A percentile compares a stretch with the other conserved stretches of the same genome.
phyloP scores from a whole-genome alignment of 2,113 vertebrate species.

The Amazona vittata region DNA sequence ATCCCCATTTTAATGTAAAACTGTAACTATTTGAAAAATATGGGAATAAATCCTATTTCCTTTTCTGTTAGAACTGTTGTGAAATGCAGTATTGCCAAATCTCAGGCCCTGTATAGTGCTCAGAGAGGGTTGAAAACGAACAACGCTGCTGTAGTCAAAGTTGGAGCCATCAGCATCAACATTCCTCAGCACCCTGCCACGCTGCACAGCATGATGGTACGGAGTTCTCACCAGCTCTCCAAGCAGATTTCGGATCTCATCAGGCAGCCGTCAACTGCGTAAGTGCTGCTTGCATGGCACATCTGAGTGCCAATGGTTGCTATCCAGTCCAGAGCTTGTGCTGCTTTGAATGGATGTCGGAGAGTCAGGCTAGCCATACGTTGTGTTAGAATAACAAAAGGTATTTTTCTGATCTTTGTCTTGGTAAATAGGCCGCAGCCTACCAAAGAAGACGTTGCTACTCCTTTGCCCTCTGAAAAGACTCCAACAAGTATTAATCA shows the following conservation, averaged over 20 bases:
- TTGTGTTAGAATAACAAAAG: not conserved
- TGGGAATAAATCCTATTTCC: not conserved
- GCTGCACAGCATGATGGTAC: slow-evolving; percentile 98
- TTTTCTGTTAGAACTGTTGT: slow-evolving; percentile 90
- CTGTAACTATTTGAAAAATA: fast-evolving
- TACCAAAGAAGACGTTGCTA: slow-evolving; percentile 88
- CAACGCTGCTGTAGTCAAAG: slow-evolving; percentile 94
- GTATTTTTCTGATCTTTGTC: not conserved
- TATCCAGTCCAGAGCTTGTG: too few relatives aligned
- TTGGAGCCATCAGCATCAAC: slow-evolving; percentile 96
- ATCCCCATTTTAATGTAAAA: not conserved
- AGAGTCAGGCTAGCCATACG: not conserved
- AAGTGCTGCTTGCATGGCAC: slow-evolving; percentile 10
- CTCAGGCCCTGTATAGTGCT: slow-evolving; percentile 95
- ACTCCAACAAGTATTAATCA: slow-evolving; percentile 91
- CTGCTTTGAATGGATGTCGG: not conserved
- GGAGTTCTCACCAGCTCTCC: slow-evolving; percentile 97
- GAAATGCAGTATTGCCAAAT: slow-evolving; percentile 98
- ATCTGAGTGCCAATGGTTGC: fast-evolving
- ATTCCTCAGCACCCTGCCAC: slow-evolving; percentile 98
- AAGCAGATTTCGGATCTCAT: slow-evolving; percentile 99
- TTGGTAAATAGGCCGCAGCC: slow-evolving; percentile 80
- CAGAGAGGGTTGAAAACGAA: slow-evolving; percentile 94
- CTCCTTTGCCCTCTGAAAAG: slow-evolving; percentile 89
- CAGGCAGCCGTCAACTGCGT: slow-evolving; percentile 90